These are phyloP conservation scores for Leucoma salicis DNA, from an alignment of 2,888 invertebrate species.

Conservation along the genomic window DNA sequence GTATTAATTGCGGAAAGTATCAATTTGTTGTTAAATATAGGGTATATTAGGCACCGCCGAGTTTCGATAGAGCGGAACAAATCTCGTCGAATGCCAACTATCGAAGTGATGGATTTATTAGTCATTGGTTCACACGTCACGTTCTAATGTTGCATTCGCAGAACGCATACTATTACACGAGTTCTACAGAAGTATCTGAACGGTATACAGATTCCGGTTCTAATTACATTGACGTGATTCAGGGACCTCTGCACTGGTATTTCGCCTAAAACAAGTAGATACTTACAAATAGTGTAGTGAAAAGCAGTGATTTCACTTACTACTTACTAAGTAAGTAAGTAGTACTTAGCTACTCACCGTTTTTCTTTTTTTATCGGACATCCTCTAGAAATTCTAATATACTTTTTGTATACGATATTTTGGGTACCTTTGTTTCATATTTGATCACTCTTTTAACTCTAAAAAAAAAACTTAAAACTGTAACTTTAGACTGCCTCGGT, in stretches of 20 bases:
- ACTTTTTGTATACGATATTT: neutral
- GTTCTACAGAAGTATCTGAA: conserved; percentile 54
- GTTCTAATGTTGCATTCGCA: conserved; percentile 60
- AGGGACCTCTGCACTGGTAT: conserved; percentile 35
- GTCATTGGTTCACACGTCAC: conserved; percentile 49
- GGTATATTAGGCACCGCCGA: conserved; percentile 26
- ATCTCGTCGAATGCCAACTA: conserved; percentile 28
- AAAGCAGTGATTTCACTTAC: too few species aligned
- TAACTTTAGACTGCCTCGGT: too few species aligned
- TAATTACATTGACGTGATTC: conserved; percentile 71
- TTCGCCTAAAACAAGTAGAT: too few species aligned
- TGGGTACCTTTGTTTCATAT: too few species aligned
- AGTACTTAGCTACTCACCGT: too few species aligned
- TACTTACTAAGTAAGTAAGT: too few species aligned
- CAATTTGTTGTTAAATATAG: conserved; percentile 25
- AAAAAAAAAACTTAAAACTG: too few species aligned
- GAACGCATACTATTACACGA: conserved; percentile 56
- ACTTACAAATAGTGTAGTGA: too few species aligned
- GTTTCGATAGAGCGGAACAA: conserved; percentile 24
- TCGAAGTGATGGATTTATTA: conserved; percentile 34
- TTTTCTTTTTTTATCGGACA: too few species aligned
- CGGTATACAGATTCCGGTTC: conserved; percentile 67
- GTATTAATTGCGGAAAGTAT: conserved; percentile 46
- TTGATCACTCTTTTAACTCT: too few species aligned
- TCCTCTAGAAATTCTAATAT: too few species aligned